Percentiles rank a stretch among this genome's conserved stretches.
These are phyloP conservation scores for Parambassis ranga DNA, from an alignment of 2,797 vertebrate species.

Conservation along the genomic window DNA sequence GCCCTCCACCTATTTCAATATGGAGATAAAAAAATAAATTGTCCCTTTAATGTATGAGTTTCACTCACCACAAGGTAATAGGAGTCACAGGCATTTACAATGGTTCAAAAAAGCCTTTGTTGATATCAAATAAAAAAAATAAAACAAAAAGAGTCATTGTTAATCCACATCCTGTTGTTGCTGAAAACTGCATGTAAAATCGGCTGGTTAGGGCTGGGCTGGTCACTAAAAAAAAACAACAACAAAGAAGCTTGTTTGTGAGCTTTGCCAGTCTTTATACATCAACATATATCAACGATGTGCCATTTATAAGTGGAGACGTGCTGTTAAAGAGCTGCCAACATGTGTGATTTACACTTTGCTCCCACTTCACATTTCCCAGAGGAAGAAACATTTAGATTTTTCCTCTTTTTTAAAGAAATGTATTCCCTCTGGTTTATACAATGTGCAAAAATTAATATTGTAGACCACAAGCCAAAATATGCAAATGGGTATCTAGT, in stretches of 20 bases:
- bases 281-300: too few relatives aligned
- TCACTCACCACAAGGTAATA: background rate
- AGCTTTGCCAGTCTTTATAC: too few relatives aligned
- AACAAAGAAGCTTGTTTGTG: too few relatives aligned
- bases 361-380: slow-evolving; percentile 2
- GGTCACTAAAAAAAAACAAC: too few relatives aligned
- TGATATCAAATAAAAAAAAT: too few relatives aligned
- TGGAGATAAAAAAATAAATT: slow-evolving; percentile 27
- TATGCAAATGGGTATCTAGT: slow-evolving; percentile 31
- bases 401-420: slow-evolving; percentile 16
- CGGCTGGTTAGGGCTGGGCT: too few relatives aligned
- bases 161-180: too few relatives aligned
- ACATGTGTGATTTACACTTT: background rate
- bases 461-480: slow-evolving; percentile 20
- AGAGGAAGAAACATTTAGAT: slow-evolving; percentile 11
- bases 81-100: too few relatives aligned
- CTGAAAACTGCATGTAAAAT: too few relatives aligned
- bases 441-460: background rate
- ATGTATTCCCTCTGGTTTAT: background rate
- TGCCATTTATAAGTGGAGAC: too few relatives aligned
- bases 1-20: background rate
- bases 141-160: too few relatives aligned
- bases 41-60: background rate
- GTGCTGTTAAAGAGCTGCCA: background rate
- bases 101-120: too few relatives aligned